Evolutionary conservation across 2,888 invertebrate species (phyloP).

Genomic region (Drosophila kanekoi): DNA sequence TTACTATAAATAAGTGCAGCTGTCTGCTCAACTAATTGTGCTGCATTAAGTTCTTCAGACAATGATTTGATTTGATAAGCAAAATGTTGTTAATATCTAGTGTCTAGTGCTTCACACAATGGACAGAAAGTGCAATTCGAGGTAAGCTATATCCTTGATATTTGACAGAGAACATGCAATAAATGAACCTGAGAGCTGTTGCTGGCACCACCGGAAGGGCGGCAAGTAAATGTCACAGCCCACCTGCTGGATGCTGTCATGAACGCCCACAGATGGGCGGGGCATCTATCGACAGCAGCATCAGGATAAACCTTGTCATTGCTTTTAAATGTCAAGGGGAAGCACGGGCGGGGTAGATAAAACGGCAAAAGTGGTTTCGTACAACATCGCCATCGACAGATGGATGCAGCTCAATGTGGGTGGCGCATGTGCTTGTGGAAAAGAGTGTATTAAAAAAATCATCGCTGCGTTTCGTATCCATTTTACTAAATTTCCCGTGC

Average conservation of each 20-base stretch:
- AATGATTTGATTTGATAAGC: constrained; percentile 3
- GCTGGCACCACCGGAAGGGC: constrained; percentile 46
- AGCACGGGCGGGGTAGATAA: not conserved
- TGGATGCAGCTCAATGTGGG: constrained; percentile 10
- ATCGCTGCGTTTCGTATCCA: constrained; percentile 37
- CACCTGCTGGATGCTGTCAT: constrained; percentile 72
- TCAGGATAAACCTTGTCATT: constrained; percentile 65
- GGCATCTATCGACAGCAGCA: constrained; percentile 24
- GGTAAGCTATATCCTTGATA: constrained; percentile 38
- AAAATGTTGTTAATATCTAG: constrained; percentile 1
- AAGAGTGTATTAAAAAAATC: constrained; percentile 27
- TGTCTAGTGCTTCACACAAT: not conserved
- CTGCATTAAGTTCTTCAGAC: not conserved
- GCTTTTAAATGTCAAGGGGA: constrained; percentile 73
- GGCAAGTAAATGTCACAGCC: constrained; percentile 66
- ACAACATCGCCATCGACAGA: constrained; percentile 15
- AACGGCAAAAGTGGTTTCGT: constrained; percentile 27
- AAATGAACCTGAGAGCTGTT: constrained; percentile 14
- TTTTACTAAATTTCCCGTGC: constrained; percentile 20
- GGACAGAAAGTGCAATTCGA: not conserved
- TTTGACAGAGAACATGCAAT: constrained; percentile 36
- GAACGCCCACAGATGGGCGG: constrained; percentile 56
- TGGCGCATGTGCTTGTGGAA: constrained; percentile 6
- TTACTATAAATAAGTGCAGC: constrained; percentile 4
- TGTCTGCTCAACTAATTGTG: not conserved